Conservation (phyloP, 2,113 vertebrate species). For the Castor canadensis region DNA sequence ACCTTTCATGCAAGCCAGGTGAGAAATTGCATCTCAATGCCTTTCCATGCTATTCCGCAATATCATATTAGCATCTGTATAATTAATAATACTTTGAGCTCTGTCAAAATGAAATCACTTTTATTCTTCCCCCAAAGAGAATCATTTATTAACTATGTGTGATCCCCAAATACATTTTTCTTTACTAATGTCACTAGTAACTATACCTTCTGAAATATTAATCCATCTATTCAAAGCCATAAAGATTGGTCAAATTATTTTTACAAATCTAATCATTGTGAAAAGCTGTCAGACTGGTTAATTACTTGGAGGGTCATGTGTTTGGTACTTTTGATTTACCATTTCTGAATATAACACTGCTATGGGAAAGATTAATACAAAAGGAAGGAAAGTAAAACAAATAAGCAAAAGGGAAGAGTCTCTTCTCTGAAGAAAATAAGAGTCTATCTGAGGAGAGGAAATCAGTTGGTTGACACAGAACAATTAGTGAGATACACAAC, state of each 20-base stretch:
- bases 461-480: constrained; percentile 27
- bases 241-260: constrained; percentile 50
- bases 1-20: constrained; percentile 56
- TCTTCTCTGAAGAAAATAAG: neutral
- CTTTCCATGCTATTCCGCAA: constrained; percentile 50
- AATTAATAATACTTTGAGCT: constrained; percentile 76
- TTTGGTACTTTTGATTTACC: neutral
- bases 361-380: neutral
- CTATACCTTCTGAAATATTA: constrained; percentile 72
- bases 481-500: neutral
- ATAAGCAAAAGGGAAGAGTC: neutral
- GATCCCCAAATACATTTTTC: constrained; percentile 71
- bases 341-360: neutral
- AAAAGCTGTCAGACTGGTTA: constrained; percentile 31
- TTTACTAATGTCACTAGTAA: constrained; percentile 72
- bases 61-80: constrained; percentile 64
- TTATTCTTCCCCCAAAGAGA: constrained; percentile 68
- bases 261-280: constrained; percentile 10
- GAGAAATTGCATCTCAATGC: constrained; percentile 66
- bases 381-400: neutral
- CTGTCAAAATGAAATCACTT: constrained; percentile 67
- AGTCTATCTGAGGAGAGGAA: constrained; percentile 10
- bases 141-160: constrained; percentile 72
- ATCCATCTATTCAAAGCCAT: constrained; percentile 50
- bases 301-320: neutral